Evolutionary conservation across 2,888 invertebrate species (phyloP), one percentile per base, ranked within the genome.

Genomic region (Busseola fusca): DNA sequence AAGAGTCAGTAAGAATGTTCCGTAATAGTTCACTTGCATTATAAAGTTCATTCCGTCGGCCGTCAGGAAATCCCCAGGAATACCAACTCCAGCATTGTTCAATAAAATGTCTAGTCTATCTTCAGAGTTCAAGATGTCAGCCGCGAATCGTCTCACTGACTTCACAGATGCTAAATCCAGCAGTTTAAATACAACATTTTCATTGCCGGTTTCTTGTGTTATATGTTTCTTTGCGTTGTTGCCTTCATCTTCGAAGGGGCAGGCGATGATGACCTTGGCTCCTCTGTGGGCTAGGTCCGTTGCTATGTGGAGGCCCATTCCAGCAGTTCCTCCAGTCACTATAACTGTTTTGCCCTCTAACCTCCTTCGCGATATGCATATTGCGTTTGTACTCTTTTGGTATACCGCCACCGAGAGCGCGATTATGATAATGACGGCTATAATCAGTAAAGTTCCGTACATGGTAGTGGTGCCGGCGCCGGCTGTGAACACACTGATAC

Each of bases 1-100:
- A 3, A 86, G 70, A 0, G 90, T 91, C 6, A 91, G 94, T 37
- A 99, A 95, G 89, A 99, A 99, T 40, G 98, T 98, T 0, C 99
- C 99, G 91, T 97, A 98, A 87, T 98, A 98, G 91, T 99, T 99
- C 3, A 98, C 98, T 45, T 98, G 98, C 97, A 98, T 98, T 10
- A 98, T 98, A 76, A 97, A 93, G 89, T 98, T 98, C 72, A 99
- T 92, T 0, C 97, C 98, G 87, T 99, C 98, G 81, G 97, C 96
- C 25, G 98, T 97, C 68, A 96, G 93, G 10, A 71, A 72, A 3
- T 89, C 96, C 4, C 9, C 64, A 1, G 82, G 82, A 3, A 76
- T 0, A 10, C 97, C 96, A 0, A 97, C 97, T 1, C 98, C 98
- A 0, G 98, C 98, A 89, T 98, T 99, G 89, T 98, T 98, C 63